Evolutionary conservation across 2,797 vertebrate genomes (phyloP).

Genomic region (Aulostomus chinensis): DNA sequence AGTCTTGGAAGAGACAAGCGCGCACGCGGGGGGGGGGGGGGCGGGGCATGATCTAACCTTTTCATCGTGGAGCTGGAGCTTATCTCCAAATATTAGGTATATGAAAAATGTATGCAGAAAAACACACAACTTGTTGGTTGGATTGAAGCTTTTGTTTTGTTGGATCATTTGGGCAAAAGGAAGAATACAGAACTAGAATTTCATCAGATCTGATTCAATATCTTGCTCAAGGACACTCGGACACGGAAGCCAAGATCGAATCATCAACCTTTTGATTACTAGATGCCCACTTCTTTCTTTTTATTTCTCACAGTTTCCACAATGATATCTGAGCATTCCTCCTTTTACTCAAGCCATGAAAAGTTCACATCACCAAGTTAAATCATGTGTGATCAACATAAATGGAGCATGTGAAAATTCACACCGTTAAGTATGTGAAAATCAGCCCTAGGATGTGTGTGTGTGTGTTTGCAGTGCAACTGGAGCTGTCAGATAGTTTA

Average conservation of each 20-base stretch:
- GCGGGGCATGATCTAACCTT: too few relatives aligned
- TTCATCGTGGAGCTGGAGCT: too few relatives aligned
- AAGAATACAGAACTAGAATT: too few relatives aligned
- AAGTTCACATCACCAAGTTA: slow-evolving; percentile 23
- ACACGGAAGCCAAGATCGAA: not conserved
- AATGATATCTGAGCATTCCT: slow-evolving; percentile 1
- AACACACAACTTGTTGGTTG: too few relatives aligned
- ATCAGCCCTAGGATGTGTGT: slow-evolving; percentile 46
- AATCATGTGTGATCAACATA: slow-evolving; percentile 63
- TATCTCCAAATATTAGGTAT: too few relatives aligned
- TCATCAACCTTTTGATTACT: not conserved
- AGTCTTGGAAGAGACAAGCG: too few relatives aligned
- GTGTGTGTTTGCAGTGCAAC: slow-evolving; percentile 52
- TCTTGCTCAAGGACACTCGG: not conserved
- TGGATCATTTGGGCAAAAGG: too few relatives aligned
- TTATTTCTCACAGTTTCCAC: slow-evolving; percentile 7
- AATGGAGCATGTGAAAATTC: slow-evolving; percentile 65
- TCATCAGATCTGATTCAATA: too few relatives aligned
- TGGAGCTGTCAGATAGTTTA: slow-evolving; percentile 65
- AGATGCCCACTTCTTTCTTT: slow-evolving; percentile 5
- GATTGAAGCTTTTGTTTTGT: too few relatives aligned
- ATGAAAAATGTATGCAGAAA: too few relatives aligned
- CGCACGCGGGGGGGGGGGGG: too few relatives aligned
- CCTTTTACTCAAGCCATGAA: slow-evolving; percentile 6
- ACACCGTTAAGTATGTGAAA: slow-evolving; percentile 57